A percentile compares a stretch with the other conserved stretches of the same genome.
These are phyloP conservation scores for Dynastes maya DNA, from an alignment of 2,888 invertebrate genomes.

Conservation along the genomic window DNA sequence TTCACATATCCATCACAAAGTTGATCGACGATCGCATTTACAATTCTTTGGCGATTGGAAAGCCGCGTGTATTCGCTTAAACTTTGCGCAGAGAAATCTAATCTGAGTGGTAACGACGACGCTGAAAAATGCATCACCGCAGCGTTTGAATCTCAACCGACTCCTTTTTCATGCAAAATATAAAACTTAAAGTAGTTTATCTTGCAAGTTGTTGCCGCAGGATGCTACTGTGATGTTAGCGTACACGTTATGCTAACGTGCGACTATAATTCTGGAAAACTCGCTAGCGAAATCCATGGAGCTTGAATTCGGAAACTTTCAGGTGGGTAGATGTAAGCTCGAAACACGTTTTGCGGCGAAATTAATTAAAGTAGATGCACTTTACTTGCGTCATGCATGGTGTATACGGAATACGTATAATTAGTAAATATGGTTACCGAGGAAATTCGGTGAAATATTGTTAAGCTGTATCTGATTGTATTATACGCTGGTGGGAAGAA, in stretches of 20 bases:
- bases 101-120: constrained; percentile 1
- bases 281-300: not conserved
- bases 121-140: constrained; percentile 11
- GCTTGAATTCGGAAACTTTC: not conserved
- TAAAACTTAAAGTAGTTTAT: constrained; percentile 31
- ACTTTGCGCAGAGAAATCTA: not conserved
- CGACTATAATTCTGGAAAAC: not conserved
- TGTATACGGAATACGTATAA: not conserved
- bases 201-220: not conserved
- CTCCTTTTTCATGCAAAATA: constrained; percentile 10
- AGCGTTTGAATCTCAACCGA: not conserved
- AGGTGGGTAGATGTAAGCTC: not conserved
- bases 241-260: not conserved
- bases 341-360: not conserved
- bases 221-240: not conserved
- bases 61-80: constrained; percentile 6
- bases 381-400: not conserved
- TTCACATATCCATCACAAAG: constrained; percentile 10
- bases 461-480: not conserved
- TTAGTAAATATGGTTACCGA: not conserved
- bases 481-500: not conserved
- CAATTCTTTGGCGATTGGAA: not conserved
- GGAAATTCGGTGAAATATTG: constrained; percentile 1
- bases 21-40: not conserved
- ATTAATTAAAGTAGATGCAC: constrained; percentile 15